phyloP scores from a whole-genome alignment of 2,888 invertebrate genomes.

The Aricia artaxerxes region DNA sequence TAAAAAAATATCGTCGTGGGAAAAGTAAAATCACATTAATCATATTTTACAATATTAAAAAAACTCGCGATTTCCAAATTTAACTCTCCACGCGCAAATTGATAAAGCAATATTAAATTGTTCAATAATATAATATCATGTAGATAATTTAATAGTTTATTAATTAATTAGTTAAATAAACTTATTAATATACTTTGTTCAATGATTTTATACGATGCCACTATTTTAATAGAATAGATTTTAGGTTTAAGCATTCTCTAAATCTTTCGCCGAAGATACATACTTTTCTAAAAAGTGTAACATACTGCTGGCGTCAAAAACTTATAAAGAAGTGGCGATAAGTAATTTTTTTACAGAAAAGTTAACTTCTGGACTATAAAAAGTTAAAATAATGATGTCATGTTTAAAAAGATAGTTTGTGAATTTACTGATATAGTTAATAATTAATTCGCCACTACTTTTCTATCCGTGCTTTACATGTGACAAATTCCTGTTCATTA shows the following conservation, averaged over 20 bases:
- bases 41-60: no score
- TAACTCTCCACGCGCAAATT: background rate
- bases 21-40: background rate
- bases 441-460: background rate
- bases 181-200: background rate
- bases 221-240: background rate
- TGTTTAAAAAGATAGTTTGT: background rate
- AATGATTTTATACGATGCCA: background rate
- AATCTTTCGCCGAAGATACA: conserved; percentile 1
- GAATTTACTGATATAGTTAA: background rate
- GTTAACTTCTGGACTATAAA: background rate
- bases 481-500: background rate
- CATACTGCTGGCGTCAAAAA: background rate
- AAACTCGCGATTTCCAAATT: background rate
- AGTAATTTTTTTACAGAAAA: background rate
- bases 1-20: background rate
- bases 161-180: no score
- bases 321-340: background rate
- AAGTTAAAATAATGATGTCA: background rate
- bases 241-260: background rate
- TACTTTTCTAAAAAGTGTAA: background rate
- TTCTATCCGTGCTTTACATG: background rate
- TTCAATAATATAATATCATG: background rate
- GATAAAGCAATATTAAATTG: background rate
- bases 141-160: no score